These are phyloP conservation scores for Parnassius smintheus DNA, from an alignment of 2,888 invertebrate species.

Conservation along the genomic window DNA sequence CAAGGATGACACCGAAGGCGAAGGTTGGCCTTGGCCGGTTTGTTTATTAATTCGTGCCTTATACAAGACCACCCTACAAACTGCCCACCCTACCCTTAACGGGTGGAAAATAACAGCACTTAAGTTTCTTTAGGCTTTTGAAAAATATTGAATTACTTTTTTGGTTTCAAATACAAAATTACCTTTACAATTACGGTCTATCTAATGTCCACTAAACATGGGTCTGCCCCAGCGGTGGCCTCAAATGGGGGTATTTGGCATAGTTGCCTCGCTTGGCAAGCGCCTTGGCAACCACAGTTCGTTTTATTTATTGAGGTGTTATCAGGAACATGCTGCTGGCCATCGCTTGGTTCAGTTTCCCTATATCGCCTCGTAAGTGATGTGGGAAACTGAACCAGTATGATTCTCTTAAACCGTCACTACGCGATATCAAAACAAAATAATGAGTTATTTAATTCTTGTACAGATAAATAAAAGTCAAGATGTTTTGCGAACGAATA, in stretches of 20 bases:
- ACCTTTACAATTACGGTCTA: not conserved
- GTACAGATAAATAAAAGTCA: constrained; percentile 7
- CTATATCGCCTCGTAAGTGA: too few relatives aligned
- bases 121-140: constrained; percentile 62
- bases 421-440: too few relatives aligned
- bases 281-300: too few relatives aligned
- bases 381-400: too few relatives aligned
- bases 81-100: constrained; percentile 64
- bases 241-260: too few relatives aligned
- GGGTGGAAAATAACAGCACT: constrained; percentile 71
- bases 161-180: constrained; percentile 19
- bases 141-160: constrained; percentile 49
- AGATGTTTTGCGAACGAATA: constrained; percentile 43
- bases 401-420: too few relatives aligned
- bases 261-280: too few relatives aligned
- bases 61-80: constrained; percentile 56
- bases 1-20: constrained; percentile 62
- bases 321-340: too few relatives aligned
- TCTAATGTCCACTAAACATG: too few relatives aligned
- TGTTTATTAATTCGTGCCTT: constrained; percentile 76
- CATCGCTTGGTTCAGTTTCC: too few relatives aligned
- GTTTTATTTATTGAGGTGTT: too few relatives aligned
- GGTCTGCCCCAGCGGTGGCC: too few relatives aligned
- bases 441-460: constrained; percentile 2
- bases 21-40: constrained; percentile 69